Percentiles rank a stretch among this genome's conserved stretches.
Conservation (phyloP, 2,113 vertebrate genomes). For the Centropristis striata region DNA sequence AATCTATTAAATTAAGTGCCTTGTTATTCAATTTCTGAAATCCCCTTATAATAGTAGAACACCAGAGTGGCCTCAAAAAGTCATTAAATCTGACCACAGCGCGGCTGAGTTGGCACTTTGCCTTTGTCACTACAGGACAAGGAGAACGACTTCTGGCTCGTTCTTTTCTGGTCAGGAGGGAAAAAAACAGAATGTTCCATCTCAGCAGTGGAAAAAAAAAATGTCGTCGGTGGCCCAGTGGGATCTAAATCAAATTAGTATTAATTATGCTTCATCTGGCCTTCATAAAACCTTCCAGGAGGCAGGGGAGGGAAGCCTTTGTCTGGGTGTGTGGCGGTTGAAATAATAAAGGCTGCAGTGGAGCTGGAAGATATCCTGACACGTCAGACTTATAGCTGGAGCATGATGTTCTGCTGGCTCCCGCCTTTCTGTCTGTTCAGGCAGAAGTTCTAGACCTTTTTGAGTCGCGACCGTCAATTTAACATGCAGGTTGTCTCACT, state of each 20-base stretch:
- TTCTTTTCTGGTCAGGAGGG: constrained; percentile 59
- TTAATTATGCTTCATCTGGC: constrained; percentile 81
- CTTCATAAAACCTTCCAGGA: constrained; percentile 73
- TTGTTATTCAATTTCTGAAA: constrained; percentile 70
- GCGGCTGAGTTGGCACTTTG: constrained; percentile 64
- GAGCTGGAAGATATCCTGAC: constrained; percentile 40
- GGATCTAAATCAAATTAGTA: constrained; percentile 79
- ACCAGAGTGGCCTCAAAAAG: constrained; percentile 68
- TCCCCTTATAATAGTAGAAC: constrained; percentile 59
- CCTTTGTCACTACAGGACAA: constrained; percentile 64
- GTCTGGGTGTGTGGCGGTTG: constrained; percentile 58
- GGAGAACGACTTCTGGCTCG: constrained; percentile 49
- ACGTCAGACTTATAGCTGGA: neutral
- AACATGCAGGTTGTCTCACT: no score
- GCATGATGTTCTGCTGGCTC: constrained; percentile 5
- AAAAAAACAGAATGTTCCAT: constrained; percentile 54
- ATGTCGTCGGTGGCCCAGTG: constrained; percentile 48
- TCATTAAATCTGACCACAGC: constrained; percentile 74
- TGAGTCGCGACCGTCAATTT: no score
- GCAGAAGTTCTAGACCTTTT: no score
- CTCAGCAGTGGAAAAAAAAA: constrained; percentile 44
- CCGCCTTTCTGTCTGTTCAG: neutral
- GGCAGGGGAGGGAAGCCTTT: constrained; percentile 65
- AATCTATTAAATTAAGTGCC: constrained; percentile 75
- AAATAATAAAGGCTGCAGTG: constrained; percentile 62